These are phyloP conservation scores for Dyspetes luteomarginatus DNA, from an alignment of 2,888 invertebrate genomes.

Conservation along the genomic window DNA sequence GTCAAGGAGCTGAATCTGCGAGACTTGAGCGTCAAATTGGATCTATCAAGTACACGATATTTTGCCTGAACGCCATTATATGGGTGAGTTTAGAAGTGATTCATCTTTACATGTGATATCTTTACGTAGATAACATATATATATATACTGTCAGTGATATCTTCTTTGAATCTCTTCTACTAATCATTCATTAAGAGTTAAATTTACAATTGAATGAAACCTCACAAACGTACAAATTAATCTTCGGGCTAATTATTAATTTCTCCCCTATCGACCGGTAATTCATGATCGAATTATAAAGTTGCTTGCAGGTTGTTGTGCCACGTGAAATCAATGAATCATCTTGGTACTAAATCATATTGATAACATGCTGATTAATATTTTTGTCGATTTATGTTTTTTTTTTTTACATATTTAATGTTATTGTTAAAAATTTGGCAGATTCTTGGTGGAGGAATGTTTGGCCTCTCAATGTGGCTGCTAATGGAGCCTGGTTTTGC, in stretches of 20 bases:
- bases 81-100: slow-evolving; percentile 87
- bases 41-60: slow-evolving; percentile 91
- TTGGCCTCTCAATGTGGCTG: slow-evolving; percentile 92
- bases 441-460: slow-evolving; percentile 91
- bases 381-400: background rate
- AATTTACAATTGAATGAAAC: too few species aligned
- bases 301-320: too few species aligned
- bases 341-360: too few species aligned
- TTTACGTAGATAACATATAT: too few species aligned
- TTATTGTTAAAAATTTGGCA: slow-evolving; percentile 81
- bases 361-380: background rate
- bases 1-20: slow-evolving; percentile 84
- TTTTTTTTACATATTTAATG: background rate
- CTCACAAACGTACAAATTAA: too few species aligned
- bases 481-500: slow-evolving; percentile 92
- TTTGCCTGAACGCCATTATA: slow-evolving; percentile 91
- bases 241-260: too few species aligned
- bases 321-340: slow-evolving; percentile 40
- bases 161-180: background rate
- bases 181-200: too few species aligned
- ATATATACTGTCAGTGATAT: background rate
- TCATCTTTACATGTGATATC: background rate
- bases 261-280: too few species aligned
- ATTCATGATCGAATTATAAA: too few species aligned
- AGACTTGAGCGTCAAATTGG: slow-evolving; percentile 91